Base-by-base conservation (phyloP, 2,888 invertebrate species). In the Pelosia muscerda region DNA sequence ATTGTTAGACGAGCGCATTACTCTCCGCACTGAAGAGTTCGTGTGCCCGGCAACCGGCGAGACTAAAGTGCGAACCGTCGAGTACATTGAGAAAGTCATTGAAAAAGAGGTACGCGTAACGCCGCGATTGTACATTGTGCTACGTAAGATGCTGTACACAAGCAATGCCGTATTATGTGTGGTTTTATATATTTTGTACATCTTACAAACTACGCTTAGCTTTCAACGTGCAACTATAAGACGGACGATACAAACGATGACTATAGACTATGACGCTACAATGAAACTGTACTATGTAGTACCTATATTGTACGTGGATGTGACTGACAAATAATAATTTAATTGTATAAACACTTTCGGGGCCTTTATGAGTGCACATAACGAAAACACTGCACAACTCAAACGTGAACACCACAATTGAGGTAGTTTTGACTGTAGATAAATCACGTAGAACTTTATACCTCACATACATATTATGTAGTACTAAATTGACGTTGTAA, bases 1-100 rank as follows among this genome's bases (percentile, higher is more conserved):
- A 94, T 96, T 98, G 89, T 96, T 98, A 92, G 97, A 97, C 92
- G 98, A 98, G 95, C 98, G 97, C 93, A 96, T 98, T 85, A 97
- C 97, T 83, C 96, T 97, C 88, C 97, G 97, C 92, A 98, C 98
- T 77, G 98, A 98, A 95, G 98, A 98, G 95, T 98, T 97, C 95
- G 92, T 97, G 86, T 98, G 98, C 95, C 98, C 98, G 85, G 95
- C 96, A 84, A 98, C 98, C 83, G 98, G 98, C 87, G 97, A 97
- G 93, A 96, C 96, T 92, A 97, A 97, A 95, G 97, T 98, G 90
- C 96, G 98, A 95, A 98, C 98, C 86, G 97, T 98, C 95, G 98
- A 98, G 96, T 98, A 98, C 96, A 97, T 98, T 95, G 98, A 98
- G 96, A 98, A 98, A 96, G 97, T 98, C 95, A 98, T 98, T 95